These are phyloP conservation scores for Philopedon plagiatum DNA, from an alignment of 2,888 invertebrate species.

Conservation along the genomic window DNA sequence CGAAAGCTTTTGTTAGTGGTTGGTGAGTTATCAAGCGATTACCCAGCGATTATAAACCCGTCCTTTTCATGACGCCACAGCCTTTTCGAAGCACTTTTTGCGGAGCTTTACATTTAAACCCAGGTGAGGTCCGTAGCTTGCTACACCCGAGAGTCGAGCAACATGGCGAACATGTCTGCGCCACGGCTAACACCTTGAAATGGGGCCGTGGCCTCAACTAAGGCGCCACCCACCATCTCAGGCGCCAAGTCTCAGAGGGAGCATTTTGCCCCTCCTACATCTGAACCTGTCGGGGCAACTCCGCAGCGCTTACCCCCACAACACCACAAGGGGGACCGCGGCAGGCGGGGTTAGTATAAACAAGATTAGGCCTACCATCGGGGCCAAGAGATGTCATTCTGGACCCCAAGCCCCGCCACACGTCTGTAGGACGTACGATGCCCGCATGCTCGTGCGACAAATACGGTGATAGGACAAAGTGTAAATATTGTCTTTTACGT, in stretches of 20 bases:
- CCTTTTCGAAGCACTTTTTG: neutral
- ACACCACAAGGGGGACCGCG: neutral
- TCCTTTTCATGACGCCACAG: neutral
- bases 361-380: neutral
- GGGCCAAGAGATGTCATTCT: neutral
- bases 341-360: neutral
- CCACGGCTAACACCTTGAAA: neutral
- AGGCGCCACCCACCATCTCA: neutral
- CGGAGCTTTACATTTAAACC: neutral
- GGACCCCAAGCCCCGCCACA: neutral
- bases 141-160: conserved; percentile 18
- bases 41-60: too few species aligned
- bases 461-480: neutral
- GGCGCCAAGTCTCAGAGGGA: neutral
- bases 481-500: conserved; percentile 9
- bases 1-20: neutral
- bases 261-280: neutral
- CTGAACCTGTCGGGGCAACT: neutral
- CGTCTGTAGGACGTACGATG: neutral
- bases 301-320: neutral
- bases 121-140: neutral
- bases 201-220: neutral
- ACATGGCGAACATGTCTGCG: neutral
- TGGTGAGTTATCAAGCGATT: neutral
- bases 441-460: neutral